Base-by-base conservation (phyloP, 2,113 vertebrate species). In the Oreotragus oreotragus region DNA sequence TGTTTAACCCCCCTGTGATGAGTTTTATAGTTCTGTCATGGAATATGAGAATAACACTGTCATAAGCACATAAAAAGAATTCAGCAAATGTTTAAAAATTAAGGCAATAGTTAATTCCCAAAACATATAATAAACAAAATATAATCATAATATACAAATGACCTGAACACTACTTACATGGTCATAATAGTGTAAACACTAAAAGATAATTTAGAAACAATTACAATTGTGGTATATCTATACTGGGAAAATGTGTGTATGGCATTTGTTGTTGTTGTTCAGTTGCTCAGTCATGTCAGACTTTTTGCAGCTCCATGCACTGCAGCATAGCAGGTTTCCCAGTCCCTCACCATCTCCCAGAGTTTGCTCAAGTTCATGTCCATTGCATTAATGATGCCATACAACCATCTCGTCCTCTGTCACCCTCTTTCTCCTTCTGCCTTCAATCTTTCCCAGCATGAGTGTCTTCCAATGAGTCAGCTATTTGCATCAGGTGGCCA, bases 161-260 rank as follows among this genome's bases (percentile, higher is more conserved):
- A 17, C 30, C 30, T 86, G 3, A 73, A 81, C 8, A 83, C 84
- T 77, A 47, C 21, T 77, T 60, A 81, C 13, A 73, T 6, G 39
- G 45, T 73, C 36, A 70, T 45, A 88, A 81, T 11, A 58, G 28
- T 77, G 4, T 92, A 84, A 77, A 89, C 77, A 77, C 9, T 84
- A 33, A 70, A 95, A 88, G 77, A 58, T 45, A 88, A 92, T 45
- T 92, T 76, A 36, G 43, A 96, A 92, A 57, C 62, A 96, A 45
- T 76, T 57, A 12, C 58, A 87, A 88, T 21, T 84, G 15, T 53
- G 64, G 84, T 77, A 55, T 93, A 96, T 80, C 47, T 57, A 91
- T 25, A 55, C 7, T 45, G 16, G 19, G 53, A 55, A 92, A 15
- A 57, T 27, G 21, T 60, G 36, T 27, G 9, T 62, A 62, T 88